Evolutionary conservation across 2,888 invertebrate species (phyloP).

Genomic region (Loripinus fragilis): DNA sequence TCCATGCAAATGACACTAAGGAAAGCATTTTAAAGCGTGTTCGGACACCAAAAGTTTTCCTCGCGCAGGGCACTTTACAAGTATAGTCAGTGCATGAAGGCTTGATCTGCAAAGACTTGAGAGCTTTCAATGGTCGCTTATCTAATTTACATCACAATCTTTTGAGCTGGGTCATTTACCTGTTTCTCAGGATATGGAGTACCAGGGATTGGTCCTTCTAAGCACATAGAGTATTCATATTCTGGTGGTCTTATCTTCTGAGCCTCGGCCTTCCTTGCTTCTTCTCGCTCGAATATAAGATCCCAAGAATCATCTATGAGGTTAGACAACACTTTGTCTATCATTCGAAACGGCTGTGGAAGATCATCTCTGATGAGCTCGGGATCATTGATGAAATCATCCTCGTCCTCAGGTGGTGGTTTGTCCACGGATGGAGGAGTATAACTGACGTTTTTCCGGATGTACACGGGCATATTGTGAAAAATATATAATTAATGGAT

Average conservation of each 20-base stretch:
- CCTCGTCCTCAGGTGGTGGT: conserved; percentile 74
- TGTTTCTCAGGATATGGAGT: conserved; percentile 54
- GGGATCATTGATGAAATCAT: conserved; percentile 80
- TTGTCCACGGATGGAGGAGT: conserved; percentile 77
- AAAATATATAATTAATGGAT: background rate
- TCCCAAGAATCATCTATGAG: conserved; percentile 80
- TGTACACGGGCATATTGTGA: conserved; percentile 76
- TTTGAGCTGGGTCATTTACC: too few species aligned
- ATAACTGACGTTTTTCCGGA: conserved; percentile 75
- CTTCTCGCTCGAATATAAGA: conserved; percentile 72
- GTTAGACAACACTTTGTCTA: conserved; percentile 77
- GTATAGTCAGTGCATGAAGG: too few species aligned
- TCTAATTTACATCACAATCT: too few species aligned
- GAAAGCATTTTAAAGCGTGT: too few species aligned
- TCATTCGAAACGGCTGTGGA: conserved; percentile 82
- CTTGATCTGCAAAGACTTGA: too few species aligned
- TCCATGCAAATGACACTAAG: too few species aligned
- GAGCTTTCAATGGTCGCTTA: too few species aligned
- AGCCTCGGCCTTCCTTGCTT: conserved; percentile 68
- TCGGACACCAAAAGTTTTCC: too few species aligned
- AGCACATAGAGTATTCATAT: conserved; percentile 68
- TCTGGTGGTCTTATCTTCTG: conserved; percentile 74
- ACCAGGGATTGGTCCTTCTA: conserved; percentile 64
- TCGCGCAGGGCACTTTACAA: too few species aligned
- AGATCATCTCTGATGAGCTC: conserved; percentile 77